Evolutionary conservation across 1,140 invertebrate species (phyloP).

Genomic region (Vollenhovia emeryi): DNA sequence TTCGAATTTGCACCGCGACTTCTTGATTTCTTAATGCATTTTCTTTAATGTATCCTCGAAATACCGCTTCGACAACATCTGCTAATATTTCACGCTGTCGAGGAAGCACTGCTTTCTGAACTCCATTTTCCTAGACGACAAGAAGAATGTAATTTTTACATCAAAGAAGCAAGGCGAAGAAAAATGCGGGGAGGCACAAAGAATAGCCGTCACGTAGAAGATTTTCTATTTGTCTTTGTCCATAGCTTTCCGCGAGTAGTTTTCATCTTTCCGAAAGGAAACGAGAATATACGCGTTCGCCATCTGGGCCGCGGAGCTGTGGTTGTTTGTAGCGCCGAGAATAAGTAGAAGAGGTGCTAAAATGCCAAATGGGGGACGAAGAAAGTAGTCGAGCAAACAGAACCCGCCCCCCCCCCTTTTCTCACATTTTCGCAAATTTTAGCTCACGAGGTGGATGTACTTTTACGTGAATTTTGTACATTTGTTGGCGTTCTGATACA

Average conservation of each 20-base stretch:
- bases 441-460: constrained; percentile 17
- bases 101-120: constrained; percentile 34
- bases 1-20: neutral
- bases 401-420: neutral
- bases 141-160: constrained; percentile 53
- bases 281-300: constrained; percentile 38
- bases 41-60: neutral
- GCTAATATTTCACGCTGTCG: constrained; percentile 14
- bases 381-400: constrained; percentile 44
- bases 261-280: constrained; percentile 56
- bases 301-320: constrained; percentile 25
- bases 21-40: neutral
- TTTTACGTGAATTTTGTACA: neutral
- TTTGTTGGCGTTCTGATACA: neutral
- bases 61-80: constrained; percentile 3
- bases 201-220: constrained; percentile 54
- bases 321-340: constrained; percentile 22
- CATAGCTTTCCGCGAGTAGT: constrained; percentile 45
- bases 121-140: constrained; percentile 37
- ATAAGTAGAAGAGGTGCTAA: constrained; percentile 56
- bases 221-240: constrained; percentile 60
- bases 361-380: constrained; percentile 32
- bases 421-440: constrained; percentile 49
- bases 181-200: constrained; percentile 31
- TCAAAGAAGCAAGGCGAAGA: constrained; percentile 49